Percentiles rank a stretch among this genome's conserved stretches.
phyloP scores from a whole-genome alignment of 2,888 invertebrate genomes.

The Pheosia tremula region DNA sequence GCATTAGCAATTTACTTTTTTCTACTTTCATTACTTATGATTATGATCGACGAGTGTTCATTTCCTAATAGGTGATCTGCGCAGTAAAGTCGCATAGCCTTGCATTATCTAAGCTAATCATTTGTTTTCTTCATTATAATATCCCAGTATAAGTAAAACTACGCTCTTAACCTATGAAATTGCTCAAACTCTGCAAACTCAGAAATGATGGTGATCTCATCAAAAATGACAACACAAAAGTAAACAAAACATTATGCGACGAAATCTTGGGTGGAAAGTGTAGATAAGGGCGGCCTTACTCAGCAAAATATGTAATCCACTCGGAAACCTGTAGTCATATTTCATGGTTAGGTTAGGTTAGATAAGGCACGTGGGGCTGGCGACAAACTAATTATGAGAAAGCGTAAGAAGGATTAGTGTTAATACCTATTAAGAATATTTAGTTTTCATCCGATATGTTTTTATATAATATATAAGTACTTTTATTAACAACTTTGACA shows the following conservation, averaged over 20 bases:
- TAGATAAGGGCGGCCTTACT: conserved; percentile 7
- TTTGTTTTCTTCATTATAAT: too few relatives aligned
- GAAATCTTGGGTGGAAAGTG: conserved; percentile 6
- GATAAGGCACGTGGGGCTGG: conserved; percentile 8
- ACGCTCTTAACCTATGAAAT: not conserved
- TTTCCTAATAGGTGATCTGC: too few relatives aligned
- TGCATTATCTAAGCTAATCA: too few relatives aligned
- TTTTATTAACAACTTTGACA: too few relatives aligned
- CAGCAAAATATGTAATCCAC: conserved; percentile 5
- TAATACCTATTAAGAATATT: not conserved
- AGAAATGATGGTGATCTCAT: not conserved
- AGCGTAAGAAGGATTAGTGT: not conserved
- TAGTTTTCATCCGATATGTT: too few relatives aligned
- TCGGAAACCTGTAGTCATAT: conserved; percentile 2
- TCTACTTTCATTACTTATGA: too few relatives aligned
- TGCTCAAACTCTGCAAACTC: conserved; percentile 1
- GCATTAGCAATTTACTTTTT: too few relatives aligned
- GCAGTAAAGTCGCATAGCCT: too few relatives aligned
- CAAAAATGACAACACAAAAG: not conserved
- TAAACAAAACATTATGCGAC: conserved; percentile 1
- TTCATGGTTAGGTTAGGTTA: not conserved
- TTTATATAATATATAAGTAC: too few relatives aligned
- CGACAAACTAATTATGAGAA: not conserved
- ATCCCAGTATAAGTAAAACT: too few relatives aligned
- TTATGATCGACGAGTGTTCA: too few relatives aligned